A percentile compares a stretch with the other conserved stretches of the same genome.
These are phyloP conservation scores for Psittacula cyanocephala DNA, from an alignment of 2,113 vertebrate genomes.

Conservation along the genomic window DNA sequence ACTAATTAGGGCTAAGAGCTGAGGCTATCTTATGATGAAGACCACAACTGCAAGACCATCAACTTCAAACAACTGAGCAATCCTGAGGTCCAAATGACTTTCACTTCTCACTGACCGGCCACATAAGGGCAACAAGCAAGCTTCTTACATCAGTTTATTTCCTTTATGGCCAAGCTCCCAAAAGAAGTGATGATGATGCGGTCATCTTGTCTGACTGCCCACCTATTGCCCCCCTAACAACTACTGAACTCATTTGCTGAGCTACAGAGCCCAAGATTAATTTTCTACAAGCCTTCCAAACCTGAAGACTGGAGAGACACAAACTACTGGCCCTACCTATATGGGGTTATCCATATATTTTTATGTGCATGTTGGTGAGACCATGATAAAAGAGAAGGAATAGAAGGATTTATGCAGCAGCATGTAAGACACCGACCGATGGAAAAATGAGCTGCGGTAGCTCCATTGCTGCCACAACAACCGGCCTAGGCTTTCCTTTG, in stretches of 20 bases:
- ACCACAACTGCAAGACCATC: neutral
- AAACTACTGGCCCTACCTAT: neutral
- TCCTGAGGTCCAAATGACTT: neutral
- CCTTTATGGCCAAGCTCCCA: neutral
- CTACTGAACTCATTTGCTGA: neutral
- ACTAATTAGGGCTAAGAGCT: neutral
- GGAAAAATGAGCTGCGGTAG: neutral
- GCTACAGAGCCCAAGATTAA: neutral
- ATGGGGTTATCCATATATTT: neutral
- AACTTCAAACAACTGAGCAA: neutral
- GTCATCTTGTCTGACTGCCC: neutral
- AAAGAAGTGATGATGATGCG: neutral
- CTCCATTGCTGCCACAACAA: neutral
- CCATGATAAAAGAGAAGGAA: neutral
- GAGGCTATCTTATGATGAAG: neutral
- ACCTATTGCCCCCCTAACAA: neutral
- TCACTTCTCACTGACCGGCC: neutral
- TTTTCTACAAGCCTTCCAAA: neutral
- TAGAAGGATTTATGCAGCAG: neutral
- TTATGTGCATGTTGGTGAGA: neutral
- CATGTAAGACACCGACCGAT: rapidly evolving
- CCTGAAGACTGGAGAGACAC: neutral
- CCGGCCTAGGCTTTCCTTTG: neutral
- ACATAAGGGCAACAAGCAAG: neutral
- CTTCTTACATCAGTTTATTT: neutral